Evolutionary conservation across 2,797 vertebrate genomes (phyloP), one percentile per base, ranked within the genome.

Genomic region (Haliaeetus vocifer): DNA sequence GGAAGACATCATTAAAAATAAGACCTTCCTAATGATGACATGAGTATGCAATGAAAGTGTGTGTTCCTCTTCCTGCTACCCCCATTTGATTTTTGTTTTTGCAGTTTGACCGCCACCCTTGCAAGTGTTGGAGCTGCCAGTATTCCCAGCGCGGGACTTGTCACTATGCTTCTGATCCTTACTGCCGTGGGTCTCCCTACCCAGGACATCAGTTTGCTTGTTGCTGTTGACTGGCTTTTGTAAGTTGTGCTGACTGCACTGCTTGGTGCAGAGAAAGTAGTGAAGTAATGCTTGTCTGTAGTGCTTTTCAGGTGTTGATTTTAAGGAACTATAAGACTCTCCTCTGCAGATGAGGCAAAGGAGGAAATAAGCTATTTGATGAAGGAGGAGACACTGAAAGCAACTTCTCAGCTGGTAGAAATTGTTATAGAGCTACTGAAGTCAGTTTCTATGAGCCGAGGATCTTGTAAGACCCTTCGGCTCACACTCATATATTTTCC

Each of bases 191-290:
- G 99, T 38, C 98, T 99, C 74, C 99, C 99, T 40, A 99, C 99
- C 2, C 98, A 99, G 96, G 99, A 99, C 97, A 99, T 99, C 98
- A 99, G 99, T 94, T 98, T 99, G 82, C 98, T 99, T 94, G 99
- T 99, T 26, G 99, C 99, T 68, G 99, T 99, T 58, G 99, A 99
- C 97, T 99, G 99, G 99, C 98, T 99, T 65, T 97, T 99, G 99
- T 99, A 98, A 99, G 99, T 99, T 96, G 61, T 58, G 62, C 33
- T 70, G 84, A 56, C 12, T 38, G 37, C 3, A 3, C 21, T 82
- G 49, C 23, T 83, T 1, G 0, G 8, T 71, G 67, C 25, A 68
- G 55, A 67, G 86, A 49, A 81, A 56, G 59, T 37, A 35, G 11
- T 58, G 35, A 45, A 42, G 53, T 38, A 40, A 52, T 67, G 22